Evolutionary conservation across 2,113 vertebrate species (phyloP), one percentile per base, ranked within the genome.

Genomic region (Ameiurus melas): DNA sequence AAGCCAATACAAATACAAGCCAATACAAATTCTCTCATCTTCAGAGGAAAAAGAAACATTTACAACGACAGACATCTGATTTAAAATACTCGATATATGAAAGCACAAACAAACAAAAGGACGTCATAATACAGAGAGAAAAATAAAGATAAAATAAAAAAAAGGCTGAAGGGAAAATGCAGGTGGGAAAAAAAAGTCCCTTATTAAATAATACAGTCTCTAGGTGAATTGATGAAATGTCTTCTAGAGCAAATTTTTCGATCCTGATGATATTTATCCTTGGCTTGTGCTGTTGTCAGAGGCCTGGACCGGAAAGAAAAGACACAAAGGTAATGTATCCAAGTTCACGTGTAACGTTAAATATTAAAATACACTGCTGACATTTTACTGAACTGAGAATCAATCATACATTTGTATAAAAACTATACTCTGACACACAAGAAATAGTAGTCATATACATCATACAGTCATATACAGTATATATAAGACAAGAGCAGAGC

Each of bases 211-310:
- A 5, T 82, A 5, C 30, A 58, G 19, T 39, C 33, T 81, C 55
- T 82, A 62, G 19, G 20, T 25, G 33, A 30, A 27, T 62, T 13
- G 60, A 58, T 60, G 13, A 87, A 58, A 70, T 33, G 70, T 73
- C 70, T 62, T 57, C 33, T 81, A 66, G 36, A 64, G 27, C 20
- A 1, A 39, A 14, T n/a, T 17, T 25, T 75, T 55, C 30, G 25
- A 19, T 6, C 22, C 5, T 70, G 51, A 27, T 33, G 75, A 2
- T 22, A 78, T 27, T 89, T 84, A 89, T 88, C 71, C 88, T 96
- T 94, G 95, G 91, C 92, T 95, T 68, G 93, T 93, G 85, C 91
- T 91, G 92, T 93, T 95, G 91, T 96, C 95, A 86, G 95, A 92
- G 36, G 92, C 94, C 95, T 96, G 90, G 70, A 93, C 93, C 47